Conservation (phyloP, 2,797 vertebrate genomes). For the Hipposideros larvatus region DNA sequence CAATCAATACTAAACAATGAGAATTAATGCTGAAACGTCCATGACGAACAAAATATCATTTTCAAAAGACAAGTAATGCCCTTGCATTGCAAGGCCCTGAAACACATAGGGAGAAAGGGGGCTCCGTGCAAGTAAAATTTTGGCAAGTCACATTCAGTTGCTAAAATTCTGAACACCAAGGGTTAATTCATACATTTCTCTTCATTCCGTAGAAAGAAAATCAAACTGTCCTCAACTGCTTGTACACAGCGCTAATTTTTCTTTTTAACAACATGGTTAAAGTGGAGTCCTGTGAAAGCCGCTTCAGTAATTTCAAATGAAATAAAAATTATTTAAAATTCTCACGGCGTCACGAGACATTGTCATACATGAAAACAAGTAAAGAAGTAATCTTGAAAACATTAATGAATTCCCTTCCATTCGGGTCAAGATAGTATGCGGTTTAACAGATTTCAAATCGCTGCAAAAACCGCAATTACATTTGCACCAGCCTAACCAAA, state of each 20-base stretch:
- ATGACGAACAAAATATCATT: background rate
- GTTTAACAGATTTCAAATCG: too few species aligned
- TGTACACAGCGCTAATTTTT: background rate
- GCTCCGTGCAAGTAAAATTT: accelerated
- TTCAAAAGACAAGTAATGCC: background rate
- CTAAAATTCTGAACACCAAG: background rate
- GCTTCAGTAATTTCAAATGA: background rate
- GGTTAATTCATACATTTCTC: too few species aligned
- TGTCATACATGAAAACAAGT: background rate
- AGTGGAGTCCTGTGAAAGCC: too few species aligned
- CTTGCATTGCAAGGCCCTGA: background rate
- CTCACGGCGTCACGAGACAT: background rate
- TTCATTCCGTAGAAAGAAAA: background rate
- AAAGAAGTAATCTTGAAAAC: background rate
- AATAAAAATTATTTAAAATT: background rate
- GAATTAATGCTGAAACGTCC: background rate
- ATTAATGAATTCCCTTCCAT: background rate
- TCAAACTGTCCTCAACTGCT: background rate
- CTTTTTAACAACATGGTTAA: background rate
- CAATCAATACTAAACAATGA: background rate
- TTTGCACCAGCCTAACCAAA: background rate
- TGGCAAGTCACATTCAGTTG: background rate
- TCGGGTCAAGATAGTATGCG: background rate
- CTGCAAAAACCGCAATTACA: too few species aligned
- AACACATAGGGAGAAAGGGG: background rate